Conservation (phyloP, 2,888 invertebrate species). For the Bombylius major region DNA sequence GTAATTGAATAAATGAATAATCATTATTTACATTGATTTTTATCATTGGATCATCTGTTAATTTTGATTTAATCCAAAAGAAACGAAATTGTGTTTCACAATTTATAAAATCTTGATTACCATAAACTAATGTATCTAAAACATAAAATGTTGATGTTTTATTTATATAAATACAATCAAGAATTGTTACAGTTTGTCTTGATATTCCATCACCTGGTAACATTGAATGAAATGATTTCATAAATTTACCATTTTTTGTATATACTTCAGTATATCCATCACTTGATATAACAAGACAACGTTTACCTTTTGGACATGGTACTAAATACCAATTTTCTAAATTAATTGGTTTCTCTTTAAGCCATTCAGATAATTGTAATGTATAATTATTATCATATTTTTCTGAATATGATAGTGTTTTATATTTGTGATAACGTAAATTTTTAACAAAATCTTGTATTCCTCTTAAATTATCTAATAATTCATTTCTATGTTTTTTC, state of each 20-base stretch:
- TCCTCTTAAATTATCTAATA: slow-evolving; percentile 20
- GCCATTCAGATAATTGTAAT: slow-evolving; percentile 89
- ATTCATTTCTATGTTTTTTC: slow-evolving; percentile 24
- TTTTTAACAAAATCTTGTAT: slow-evolving; percentile 6
- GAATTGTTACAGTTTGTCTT: slow-evolving; percentile 31
- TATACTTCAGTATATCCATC: slow-evolving; percentile 55
- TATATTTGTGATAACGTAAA: neutral
- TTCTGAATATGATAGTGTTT: slow-evolving; percentile 9
- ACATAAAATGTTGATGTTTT: slow-evolving; percentile 50
- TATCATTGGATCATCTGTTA: slow-evolving; percentile 42
- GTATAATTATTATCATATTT: slow-evolving; percentile 26
- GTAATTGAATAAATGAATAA: slow-evolving; percentile 21
- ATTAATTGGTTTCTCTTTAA: slow-evolving; percentile 71
- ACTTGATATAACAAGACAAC: slow-evolving; percentile 68
- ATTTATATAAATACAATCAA: slow-evolving; percentile 72
- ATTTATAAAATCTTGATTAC: slow-evolving; percentile 26
- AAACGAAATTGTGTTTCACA: slow-evolving; percentile 60
- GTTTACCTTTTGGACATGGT: slow-evolving; percentile 71
- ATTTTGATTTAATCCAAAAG: slow-evolving; percentile 66
- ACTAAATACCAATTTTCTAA: slow-evolving; percentile 61
- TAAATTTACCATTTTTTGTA: slow-evolving; percentile 48
- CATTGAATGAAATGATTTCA: slow-evolving; percentile 38
- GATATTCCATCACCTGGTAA: slow-evolving; percentile 25
- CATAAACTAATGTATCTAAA: slow-evolving; percentile 51
- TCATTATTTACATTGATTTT: slow-evolving; percentile 17